Base-by-base conservation (phyloP, 2,888 invertebrate genomes). In the Amblyteles armatorius region DNA sequence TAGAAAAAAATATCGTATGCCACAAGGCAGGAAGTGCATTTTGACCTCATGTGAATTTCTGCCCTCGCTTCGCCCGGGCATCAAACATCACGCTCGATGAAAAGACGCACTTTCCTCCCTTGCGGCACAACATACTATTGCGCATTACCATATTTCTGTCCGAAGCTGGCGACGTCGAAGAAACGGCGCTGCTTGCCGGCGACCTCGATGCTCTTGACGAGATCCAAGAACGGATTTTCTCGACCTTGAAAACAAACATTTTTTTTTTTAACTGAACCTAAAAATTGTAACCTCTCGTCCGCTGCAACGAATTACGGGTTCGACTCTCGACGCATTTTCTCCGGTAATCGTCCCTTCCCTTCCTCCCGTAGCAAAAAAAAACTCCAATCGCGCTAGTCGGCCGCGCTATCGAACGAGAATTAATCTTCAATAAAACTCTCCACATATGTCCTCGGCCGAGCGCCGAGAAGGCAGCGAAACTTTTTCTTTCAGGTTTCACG, bases 141-240 rank as follows among this genome's bases (percentile, higher is more conserved):
- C 79, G 29, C 68, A 77, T 72, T 95, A 99, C 98, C 97, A 95
- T 98, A 98, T 94, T 97, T 96, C 50, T 95, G 93, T 83, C 97
- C 97, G 52, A 99, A 95, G 13, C 95, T 94, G 4, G 96, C 93
- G 68, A 99, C 91, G 93, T 98, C 97, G 94, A 96, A 99, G 93
- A 97, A 99, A 83, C 96, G 96, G 93, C 95, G 98, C 2, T 95
- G 94, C 85, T 96, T 95, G 0, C 96, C 96, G 86, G 95, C 94
- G 9, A 97, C 93, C 0, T 94, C 94, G 9, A 97, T 90, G 0
- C 94, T 94, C 91, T 96, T 96, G 86, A 97, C 90, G 48, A 96
- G 94, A 68, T 95, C 94, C 73, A 94, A 93, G 91, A 95, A 97
- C 0, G 97, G 97, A 93, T 97, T 97, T 88, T 3, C 13, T 48